These are phyloP conservation scores for Ailuropoda melanoleuca DNA, from an alignment of 2,113 vertebrate genomes.

Conservation along the genomic window DNA sequence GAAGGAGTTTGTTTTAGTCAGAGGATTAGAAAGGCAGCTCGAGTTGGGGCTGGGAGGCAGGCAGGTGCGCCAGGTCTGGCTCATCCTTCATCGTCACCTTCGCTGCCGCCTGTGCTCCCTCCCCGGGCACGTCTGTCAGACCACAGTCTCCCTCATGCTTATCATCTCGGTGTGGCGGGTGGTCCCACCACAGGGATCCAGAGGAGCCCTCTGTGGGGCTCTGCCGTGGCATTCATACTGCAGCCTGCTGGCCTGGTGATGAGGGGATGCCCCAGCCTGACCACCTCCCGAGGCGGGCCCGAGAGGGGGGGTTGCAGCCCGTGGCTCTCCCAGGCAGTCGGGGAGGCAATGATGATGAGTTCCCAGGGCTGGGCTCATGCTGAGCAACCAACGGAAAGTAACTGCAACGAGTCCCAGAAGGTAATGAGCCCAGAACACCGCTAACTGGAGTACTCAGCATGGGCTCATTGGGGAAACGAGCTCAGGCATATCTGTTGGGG, in stretches of 20 bases:
- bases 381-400: slow-evolving; percentile 20
- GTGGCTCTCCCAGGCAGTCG: not conserved
- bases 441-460: slow-evolving; percentile 30
- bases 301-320: not conserved
- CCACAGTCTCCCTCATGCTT: not conserved
- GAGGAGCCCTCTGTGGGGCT: not conserved
- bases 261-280: not conserved
- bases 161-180: not conserved
- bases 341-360: not conserved
- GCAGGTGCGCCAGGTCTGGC: not conserved
- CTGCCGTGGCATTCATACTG: not conserved
- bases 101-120: not conserved
- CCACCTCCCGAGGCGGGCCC: not conserved
- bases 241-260: not conserved
- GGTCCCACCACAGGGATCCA: not conserved
- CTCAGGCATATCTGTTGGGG: not conserved
- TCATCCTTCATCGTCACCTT: not conserved
- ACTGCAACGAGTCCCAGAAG: slow-evolving; percentile 11
- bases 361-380: not conserved
- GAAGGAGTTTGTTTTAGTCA: not conserved
- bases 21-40: slow-evolving; percentile 23
- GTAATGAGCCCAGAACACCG: slow-evolving; percentile 66
- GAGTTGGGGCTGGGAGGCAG: not conserved
- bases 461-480: not conserved
- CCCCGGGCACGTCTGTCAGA: not conserved